Percentiles rank a stretch among this genome's conserved stretches.
Conservation (phyloP, 2,888 invertebrate species). For the Ligdia adustata region DNA sequence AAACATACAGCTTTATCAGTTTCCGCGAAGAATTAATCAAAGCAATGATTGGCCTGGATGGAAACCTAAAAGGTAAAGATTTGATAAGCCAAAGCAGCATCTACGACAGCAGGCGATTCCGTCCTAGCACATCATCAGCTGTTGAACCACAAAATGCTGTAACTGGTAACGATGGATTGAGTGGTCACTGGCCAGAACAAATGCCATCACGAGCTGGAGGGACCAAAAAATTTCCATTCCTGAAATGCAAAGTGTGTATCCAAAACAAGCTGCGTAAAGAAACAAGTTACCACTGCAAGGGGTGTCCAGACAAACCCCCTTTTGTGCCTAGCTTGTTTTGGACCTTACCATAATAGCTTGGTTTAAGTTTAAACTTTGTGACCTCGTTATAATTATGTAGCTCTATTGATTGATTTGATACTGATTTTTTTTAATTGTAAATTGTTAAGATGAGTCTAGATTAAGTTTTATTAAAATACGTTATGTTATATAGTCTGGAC, state of each 20-base stretch:
- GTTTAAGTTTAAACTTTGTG: background rate
- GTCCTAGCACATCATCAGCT: constrained; percentile 8
- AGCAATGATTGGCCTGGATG: constrained; percentile 10
- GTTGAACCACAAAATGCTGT: constrained; percentile 3
- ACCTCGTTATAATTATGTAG: background rate
- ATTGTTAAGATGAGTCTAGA: background rate
- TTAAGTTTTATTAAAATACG: background rate
- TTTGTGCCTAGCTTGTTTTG: constrained; percentile 29
- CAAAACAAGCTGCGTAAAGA: constrained; percentile 28
- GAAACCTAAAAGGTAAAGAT: constrained; percentile 9
- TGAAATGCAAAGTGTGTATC: constrained; percentile 34
- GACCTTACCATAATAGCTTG: constrained; percentile 1
- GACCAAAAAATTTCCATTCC: constrained; percentile 18
- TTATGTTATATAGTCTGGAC: background rate
- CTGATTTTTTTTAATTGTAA: background rate
- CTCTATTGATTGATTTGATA: background rate
- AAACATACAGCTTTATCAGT: constrained; percentile 8
- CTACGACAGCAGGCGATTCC: constrained; percentile 16
- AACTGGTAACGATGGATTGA: constrained; percentile 6
- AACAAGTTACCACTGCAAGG: constrained; percentile 29
- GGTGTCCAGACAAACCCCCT: constrained; percentile 24
- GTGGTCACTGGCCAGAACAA: constrained; percentile 33
- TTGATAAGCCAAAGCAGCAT: constrained; percentile 14
- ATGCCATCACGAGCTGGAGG: constrained; percentile 14
- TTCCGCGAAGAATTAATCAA: constrained; percentile 19